Base-by-base conservation (phyloP, 2,797 vertebrate genomes). In the Morelia viridis region DNA sequence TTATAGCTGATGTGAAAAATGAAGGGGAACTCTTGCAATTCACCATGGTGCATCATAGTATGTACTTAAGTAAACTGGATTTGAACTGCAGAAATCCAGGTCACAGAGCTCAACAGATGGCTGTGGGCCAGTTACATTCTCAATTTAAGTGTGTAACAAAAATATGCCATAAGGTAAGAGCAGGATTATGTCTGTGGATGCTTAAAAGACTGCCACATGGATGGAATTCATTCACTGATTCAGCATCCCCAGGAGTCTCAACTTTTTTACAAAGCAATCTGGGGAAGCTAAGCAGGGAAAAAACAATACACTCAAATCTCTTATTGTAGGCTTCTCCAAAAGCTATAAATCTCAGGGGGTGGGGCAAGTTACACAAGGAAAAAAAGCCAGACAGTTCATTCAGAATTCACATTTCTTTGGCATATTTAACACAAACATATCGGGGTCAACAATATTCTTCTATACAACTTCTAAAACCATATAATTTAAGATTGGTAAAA, bases 201-300 rank as follows among this genome's bases (percentile, higher is more conserved):
- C 35, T 57, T 28, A 41, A 35, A 65, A 64, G 62, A 5, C 15
- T 41, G 41, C n/a, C 58, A 89, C 57, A 85, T 35, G 68, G 87
- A 31, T 28, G 28, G 17, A 15, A 56, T 31, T 60, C 28, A 88
- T 50, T 53, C 12, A 10, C 17, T 87, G 56, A 88, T 61, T 91
- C 57, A 58, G 31, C 13, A 57, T 86, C 62, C 8, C 60, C 56
- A 61, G 35, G 15, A 61, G 9, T 58, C 22, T 88, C 57, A 83
- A 58, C 68, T 83, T 92, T 76, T 80, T 57, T 56, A 71, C 7
- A 85, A 76, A 88, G 58, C 46, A 80, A 87, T 41, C 28, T 6
- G 15, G 53, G 56, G 4, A 86, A 31, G 64, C 17, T 26, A 12
- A 13, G 22, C 11, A 89, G 41, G 57, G 56, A 92, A 35, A 46